These are phyloP conservation scores for Spinibarbus caldwelli DNA, from an alignment of 2,797 vertebrate species.

Conservation along the genomic window DNA sequence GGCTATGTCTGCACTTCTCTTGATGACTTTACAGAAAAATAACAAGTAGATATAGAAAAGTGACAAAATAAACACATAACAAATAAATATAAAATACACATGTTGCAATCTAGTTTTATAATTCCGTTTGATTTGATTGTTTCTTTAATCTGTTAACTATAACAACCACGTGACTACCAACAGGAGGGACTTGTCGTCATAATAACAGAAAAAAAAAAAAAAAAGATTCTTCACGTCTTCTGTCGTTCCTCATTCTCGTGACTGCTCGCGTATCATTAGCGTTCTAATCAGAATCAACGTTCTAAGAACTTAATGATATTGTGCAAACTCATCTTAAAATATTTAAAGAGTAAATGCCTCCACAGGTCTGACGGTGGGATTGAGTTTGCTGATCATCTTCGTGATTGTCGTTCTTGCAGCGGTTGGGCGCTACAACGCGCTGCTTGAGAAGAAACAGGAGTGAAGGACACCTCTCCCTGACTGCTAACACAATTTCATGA, in stretches of 20 bases:
- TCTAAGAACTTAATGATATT: background rate
- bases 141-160: background rate
- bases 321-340: too few relatives aligned
- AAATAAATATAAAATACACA: background rate
- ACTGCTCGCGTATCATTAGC: background rate
- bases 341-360: background rate
- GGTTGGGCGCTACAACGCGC: slow-evolving; percentile 1
- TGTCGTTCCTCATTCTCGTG: background rate
- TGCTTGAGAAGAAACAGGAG: slow-evolving; percentile 38
- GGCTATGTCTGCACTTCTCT: background rate
- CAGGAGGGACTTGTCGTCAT: background rate
- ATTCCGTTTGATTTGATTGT: background rate
- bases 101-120: background rate
- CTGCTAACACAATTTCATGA: slow-evolving; percentile 35
- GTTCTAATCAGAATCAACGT: background rate
- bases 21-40: background rate
- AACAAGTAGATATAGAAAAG: background rate
- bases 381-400: slow-evolving; percentile 43
- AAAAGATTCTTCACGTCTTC: background rate
- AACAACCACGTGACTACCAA: background rate
- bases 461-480: slow-evolving; percentile 49
- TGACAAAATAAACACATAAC: background rate
- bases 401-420: slow-evolving; percentile 28
- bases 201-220: background rate
- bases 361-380: slow-evolving; percentile 48